phyloP scores from a whole-genome alignment of 2,888 invertebrate genomes.

The Ramazzottius varieornatus region DNA sequence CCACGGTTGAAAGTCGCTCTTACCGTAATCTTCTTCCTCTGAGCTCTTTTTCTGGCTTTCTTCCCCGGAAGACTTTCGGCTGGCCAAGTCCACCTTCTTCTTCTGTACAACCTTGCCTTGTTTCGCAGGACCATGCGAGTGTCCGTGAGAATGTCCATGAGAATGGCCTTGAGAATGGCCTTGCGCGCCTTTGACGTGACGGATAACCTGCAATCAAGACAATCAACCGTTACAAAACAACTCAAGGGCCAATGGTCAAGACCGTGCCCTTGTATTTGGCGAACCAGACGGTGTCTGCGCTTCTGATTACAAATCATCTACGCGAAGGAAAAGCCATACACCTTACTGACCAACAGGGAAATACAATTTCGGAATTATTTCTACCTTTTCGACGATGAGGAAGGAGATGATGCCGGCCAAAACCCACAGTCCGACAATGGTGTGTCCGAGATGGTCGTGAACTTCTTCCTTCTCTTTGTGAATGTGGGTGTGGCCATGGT shows the following conservation, averaged over 20 bases:
- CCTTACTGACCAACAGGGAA: no score
- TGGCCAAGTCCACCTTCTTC: background rate
- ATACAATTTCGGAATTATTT: no score
- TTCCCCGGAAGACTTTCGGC: background rate
- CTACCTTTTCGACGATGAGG: conserved; percentile 61
- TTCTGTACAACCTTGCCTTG: conserved; percentile 3
- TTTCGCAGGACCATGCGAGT: conserved; percentile 9
- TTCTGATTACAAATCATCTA: no score
- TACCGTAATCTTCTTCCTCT: conserved; percentile 7
- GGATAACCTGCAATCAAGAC: conserved; percentile 30
- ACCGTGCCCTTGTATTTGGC: no score
- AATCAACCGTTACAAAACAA: no score
- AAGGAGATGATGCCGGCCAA: conserved; percentile 73
- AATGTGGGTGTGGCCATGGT: conserved; percentile 28
- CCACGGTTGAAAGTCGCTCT: background rate
- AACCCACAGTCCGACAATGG: conserved; percentile 77
- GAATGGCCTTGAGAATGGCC: conserved; percentile 9
- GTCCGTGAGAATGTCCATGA: background rate
- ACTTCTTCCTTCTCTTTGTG: conserved; percentile 13
- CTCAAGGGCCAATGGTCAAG: no score
- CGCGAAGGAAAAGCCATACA: no score
- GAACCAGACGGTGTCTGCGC: no score
- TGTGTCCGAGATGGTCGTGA: conserved; percentile 34
- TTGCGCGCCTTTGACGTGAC: conserved; percentile 56
- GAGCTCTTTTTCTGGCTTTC: conserved; percentile 9